Conservation (phyloP, 2,113 vertebrate genomes). For the Phyllostomus hastatus region DNA sequence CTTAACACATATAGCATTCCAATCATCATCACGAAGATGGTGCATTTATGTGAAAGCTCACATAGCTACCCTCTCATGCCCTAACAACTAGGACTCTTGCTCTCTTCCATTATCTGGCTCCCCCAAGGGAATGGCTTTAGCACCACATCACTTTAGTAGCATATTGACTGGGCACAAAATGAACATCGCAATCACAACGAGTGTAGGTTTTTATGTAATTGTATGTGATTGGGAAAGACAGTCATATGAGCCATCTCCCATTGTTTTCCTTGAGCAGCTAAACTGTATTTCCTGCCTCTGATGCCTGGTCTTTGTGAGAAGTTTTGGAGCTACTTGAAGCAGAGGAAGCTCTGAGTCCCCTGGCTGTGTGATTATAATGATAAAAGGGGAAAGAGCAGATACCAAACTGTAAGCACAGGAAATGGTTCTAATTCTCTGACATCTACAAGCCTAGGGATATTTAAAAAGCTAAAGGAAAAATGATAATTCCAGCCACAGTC, state of each 20-base stretch:
- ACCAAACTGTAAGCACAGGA: not conserved
- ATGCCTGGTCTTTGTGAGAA: not conserved
- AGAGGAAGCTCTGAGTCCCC: not conserved
- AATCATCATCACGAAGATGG: not conserved
- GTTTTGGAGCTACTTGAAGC: not conserved
- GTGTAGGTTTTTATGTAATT: not conserved
- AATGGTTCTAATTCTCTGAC: not conserved
- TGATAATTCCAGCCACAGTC: not conserved
- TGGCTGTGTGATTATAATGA: not conserved
- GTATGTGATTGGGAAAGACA: not conserved
- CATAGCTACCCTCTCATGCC: not conserved
- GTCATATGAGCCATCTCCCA: not conserved
- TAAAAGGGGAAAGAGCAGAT: not conserved
- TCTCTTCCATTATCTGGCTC: not conserved
- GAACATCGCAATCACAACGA: not conserved
- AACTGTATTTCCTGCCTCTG: not conserved
- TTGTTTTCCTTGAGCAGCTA: not conserved
- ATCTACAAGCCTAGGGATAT: not conserved
- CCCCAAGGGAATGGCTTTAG: not conserved
- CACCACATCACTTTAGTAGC: not conserved
- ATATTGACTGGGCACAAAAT: not conserved
- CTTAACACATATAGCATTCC: not conserved
- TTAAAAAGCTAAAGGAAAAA: constrained; percentile 32
- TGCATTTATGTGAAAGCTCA: not conserved
- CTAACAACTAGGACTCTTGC: not conserved